phyloP scores from a whole-genome alignment of 2,113 vertebrate species.

The Oncorhynchus nerka region DNA sequence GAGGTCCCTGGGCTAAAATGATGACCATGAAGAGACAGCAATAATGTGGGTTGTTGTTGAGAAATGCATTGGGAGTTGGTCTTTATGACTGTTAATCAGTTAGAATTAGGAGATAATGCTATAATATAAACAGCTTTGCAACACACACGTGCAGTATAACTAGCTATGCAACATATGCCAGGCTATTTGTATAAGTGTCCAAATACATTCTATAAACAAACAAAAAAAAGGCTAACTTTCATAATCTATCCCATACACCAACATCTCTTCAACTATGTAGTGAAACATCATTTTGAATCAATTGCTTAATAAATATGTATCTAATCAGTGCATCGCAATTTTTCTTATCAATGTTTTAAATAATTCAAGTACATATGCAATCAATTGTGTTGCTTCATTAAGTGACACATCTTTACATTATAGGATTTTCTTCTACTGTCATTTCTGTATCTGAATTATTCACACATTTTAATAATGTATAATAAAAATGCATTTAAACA shows the following conservation, averaged over 20 bases:
- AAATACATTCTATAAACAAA: no score
- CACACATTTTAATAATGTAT: slow-evolving; percentile 67
- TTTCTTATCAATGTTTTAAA: slow-evolving; percentile 22
- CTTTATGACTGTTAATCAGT: slow-evolving; percentile 8
- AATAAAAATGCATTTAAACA: slow-evolving; percentile 57
- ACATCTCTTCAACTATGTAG: not conserved
- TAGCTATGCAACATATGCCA: not conserved
- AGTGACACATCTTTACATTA: slow-evolving; percentile 41
- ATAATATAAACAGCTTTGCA: not conserved
- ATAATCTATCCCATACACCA: not conserved
- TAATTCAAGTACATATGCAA: slow-evolving; percentile 47
- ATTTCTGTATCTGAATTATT: slow-evolving; percentile 65
- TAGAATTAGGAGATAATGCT: not conserved
- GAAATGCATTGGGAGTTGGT: slow-evolving; percentile 5
- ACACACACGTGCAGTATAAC: not conserved
- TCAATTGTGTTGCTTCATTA: slow-evolving; percentile 51
- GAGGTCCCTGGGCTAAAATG: slow-evolving; percentile 50
- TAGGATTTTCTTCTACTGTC: slow-evolving; percentile 42
- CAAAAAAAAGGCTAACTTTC: no score
- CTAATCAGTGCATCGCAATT: slow-evolving; percentile 17
- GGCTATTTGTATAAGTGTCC: no score
- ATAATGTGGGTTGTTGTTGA: slow-evolving; percentile 10
- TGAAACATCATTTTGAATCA: slow-evolving; percentile 5
- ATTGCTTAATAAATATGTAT: slow-evolving; percentile 21
- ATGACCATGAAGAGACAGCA: slow-evolving; percentile 48